phyloP scores from a whole-genome alignment of 2,888 invertebrate genomes.

The Pycnomerus fuliginosus region DNA sequence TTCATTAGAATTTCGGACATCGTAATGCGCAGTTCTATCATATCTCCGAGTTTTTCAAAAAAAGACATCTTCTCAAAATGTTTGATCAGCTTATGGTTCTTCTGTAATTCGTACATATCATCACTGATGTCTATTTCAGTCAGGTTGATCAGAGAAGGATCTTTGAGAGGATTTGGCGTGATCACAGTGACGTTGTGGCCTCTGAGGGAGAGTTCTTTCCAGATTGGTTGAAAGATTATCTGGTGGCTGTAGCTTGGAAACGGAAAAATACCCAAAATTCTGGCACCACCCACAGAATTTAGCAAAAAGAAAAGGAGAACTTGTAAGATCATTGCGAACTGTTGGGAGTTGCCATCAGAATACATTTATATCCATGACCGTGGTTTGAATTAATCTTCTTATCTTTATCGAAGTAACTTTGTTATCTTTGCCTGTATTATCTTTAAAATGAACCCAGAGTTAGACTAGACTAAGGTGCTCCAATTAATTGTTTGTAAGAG shows the following conservation, averaged over 20 bases:
- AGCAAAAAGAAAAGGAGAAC: too few relatives aligned
- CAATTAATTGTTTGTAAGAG: too few relatives aligned
- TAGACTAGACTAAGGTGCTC: too few relatives aligned
- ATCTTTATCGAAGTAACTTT: too few relatives aligned
- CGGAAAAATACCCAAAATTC: conserved; percentile 52
- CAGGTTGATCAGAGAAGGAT: conserved; percentile 45
- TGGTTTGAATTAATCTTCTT: too few relatives aligned
- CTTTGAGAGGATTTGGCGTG: conserved; percentile 52
- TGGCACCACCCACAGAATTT: too few relatives aligned
- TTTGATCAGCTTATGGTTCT: conserved; percentile 19
- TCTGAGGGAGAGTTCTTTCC: conserved; percentile 50
- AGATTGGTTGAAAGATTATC: conserved; percentile 51
- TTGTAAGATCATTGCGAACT: too few relatives aligned
- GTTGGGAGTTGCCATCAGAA: too few relatives aligned
- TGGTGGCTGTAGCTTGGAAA: conserved; percentile 56
- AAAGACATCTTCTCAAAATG: conserved; percentile 10
- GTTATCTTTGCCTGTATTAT: too few relatives aligned
- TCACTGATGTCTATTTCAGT: conserved; percentile 50
- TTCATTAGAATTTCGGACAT: conserved; percentile 26
- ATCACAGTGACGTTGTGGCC: conserved; percentile 55
- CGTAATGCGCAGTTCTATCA: conserved; percentile 20
- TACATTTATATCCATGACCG: too few relatives aligned
- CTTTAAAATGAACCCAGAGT: too few relatives aligned
- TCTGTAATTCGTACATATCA: too few relatives aligned
- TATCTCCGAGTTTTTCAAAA: conserved; percentile 17